Evolutionary conservation across 30 jellyfish, hydroid and myxozoan species (phyloP).

Genomic region (Turritopsis dohrnii): DNA sequence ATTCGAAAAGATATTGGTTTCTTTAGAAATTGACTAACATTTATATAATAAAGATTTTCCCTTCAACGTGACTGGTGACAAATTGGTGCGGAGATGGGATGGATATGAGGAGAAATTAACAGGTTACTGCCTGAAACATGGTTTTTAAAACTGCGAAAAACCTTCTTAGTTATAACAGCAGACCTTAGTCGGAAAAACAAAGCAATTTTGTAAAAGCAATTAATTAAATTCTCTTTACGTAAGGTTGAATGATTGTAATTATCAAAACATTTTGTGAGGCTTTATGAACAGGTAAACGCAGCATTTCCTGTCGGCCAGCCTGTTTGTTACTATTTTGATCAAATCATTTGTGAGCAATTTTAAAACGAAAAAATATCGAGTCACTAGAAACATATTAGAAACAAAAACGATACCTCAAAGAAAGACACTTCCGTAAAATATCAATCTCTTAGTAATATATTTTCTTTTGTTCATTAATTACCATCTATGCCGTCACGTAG

Average conservation of each 20-base stretch:
- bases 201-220: background rate
- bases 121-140: background rate
- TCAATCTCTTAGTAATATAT: background rate
- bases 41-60: no score
- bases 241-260: background rate
- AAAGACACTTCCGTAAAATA: background rate
- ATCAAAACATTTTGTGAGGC: background rate
- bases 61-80: no score
- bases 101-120: background rate
- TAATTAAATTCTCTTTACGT: background rate
- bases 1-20: no score
- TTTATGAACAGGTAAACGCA: background rate
- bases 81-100: no score
- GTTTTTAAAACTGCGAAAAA: background rate
- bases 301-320: background rate
- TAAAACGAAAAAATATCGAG: no score
- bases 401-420: background rate
- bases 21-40: no score
- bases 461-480: background rate
- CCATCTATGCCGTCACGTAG: background rate
- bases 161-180: background rate
- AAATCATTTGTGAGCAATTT: background rate
- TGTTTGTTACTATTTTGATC: background rate
- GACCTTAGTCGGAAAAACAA: background rate
- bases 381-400: background rate